Percentiles rank a stretch among this genome's conserved stretches.
Conservation (phyloP, 2,888 invertebrate species). For the Caenorhabditis afra region DNA sequence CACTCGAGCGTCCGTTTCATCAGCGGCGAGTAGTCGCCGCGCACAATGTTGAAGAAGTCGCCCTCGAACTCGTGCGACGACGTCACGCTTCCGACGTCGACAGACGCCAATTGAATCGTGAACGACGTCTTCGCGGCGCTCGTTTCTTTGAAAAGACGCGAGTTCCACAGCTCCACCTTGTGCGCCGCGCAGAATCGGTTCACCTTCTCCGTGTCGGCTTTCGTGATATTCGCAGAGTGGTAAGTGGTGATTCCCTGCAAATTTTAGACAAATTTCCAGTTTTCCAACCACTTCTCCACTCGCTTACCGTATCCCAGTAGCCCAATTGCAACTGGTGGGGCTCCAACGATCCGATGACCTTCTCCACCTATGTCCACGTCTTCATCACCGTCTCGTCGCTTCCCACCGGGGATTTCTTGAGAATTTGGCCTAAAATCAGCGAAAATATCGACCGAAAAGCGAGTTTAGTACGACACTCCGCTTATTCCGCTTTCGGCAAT, state of each 20-base stretch:
- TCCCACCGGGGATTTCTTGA: too few relatives aligned
- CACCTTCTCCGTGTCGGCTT: conserved; percentile 87
- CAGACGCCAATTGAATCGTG: conserved; percentile 82
- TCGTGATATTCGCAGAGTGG: conserved; percentile 91
- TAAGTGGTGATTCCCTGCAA: conserved; percentile 91
- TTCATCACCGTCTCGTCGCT: too few relatives aligned
- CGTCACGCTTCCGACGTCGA: conserved; percentile 29
- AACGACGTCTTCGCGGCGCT: conserved; percentile 82
- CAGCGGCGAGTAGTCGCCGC: conserved; percentile 84
- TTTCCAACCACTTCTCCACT: too few relatives aligned
- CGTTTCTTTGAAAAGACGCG: conserved; percentile 89
- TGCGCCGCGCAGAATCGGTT: conserved; percentile 84
- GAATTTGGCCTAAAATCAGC: too few relatives aligned
- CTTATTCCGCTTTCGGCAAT: too few relatives aligned
- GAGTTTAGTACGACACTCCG: conserved; percentile 32
- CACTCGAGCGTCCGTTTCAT: conserved; percentile 86
- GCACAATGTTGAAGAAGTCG: conserved; percentile 78
- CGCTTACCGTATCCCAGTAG: conserved; percentile 84
- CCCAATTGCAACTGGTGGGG: conserved; percentile 87
- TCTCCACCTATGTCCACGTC: too few relatives aligned
- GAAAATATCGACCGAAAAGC: too few relatives aligned
- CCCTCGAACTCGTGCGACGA: conserved; percentile 69
- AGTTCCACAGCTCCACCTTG: conserved; percentile 86
- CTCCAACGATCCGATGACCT: conserved; percentile 86
- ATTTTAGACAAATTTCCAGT: too few relatives aligned